Evolutionary conservation across 53 echinoderm and acorn worm species (phyloP).

Genomic region (Echinometra lucunter): DNA sequence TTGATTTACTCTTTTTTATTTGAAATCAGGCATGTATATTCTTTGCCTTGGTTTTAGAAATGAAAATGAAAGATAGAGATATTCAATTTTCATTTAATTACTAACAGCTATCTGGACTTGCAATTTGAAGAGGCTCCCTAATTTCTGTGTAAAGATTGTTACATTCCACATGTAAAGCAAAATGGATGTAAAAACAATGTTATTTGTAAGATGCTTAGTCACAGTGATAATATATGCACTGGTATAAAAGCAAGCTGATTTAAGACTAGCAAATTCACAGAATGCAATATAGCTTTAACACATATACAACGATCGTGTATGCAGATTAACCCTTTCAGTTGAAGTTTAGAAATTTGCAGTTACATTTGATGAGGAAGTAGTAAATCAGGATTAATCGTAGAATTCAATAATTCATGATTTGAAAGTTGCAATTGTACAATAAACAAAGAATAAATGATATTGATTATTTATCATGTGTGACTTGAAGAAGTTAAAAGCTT

Average conservation of each 20-base stretch:
- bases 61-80: neutral
- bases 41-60: neutral
- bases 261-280: neutral
- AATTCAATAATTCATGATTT: conserved; percentile 2
- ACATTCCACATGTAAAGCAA: conserved; percentile 36
- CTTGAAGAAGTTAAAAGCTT: neutral
- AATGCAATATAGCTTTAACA: neutral
- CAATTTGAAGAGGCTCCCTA: neutral
- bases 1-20: neutral
- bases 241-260: neutral
- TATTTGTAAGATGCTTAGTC: conserved; percentile 1
- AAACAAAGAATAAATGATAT: no score
- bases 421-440: neutral
- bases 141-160: conserved; percentile 19
- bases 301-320: neutral
- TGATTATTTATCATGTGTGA: neutral
- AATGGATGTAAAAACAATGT: conserved; percentile 10
- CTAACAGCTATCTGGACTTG: neutral
- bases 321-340: neutral
- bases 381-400: neutral
- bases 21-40: neutral
- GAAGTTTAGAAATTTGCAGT: neutral
- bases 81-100: neutral
- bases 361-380: neutral
- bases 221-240: conserved; percentile 5